These are phyloP conservation scores for Anguilla megastoma DNA, from an alignment of 2,797 vertebrate genomes.

Conservation along the genomic window DNA sequence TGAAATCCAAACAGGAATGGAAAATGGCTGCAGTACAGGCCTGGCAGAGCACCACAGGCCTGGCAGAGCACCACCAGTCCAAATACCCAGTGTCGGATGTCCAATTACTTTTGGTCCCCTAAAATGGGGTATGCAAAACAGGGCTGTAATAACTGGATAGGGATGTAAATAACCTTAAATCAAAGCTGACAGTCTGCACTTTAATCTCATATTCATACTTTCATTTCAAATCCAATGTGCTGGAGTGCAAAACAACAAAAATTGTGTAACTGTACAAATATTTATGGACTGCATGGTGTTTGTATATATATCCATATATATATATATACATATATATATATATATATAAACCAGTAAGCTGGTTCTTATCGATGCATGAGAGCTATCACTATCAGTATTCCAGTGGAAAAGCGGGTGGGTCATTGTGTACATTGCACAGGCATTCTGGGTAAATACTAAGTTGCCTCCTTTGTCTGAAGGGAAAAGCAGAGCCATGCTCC, in stretches of 20 bases:
- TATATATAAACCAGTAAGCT: not conserved
- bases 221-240: too few relatives aligned
- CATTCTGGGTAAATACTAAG: not conserved
- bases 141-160: not conserved
- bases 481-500: not conserved
- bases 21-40: too few relatives aligned
- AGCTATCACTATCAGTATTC: not conserved
- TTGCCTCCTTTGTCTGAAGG: not conserved
- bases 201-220: not conserved
- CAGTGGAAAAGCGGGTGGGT: not conserved
- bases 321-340: not conserved
- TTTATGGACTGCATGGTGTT: too few relatives aligned
- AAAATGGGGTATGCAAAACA: too few relatives aligned
- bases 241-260: too few relatives aligned
- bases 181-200: not conserved
- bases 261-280: too few relatives aligned
- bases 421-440: not conserved
- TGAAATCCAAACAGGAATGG: too few relatives aligned
- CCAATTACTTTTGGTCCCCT: too few relatives aligned
- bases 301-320: too few relatives aligned
- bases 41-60: too few relatives aligned
- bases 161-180: not conserved
- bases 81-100: too few relatives aligned
- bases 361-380: not conserved
- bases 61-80: too few relatives aligned